phyloP scores from a whole-genome alignment of 1,140 invertebrate genomes.

The Mamestra configurata region DNA sequence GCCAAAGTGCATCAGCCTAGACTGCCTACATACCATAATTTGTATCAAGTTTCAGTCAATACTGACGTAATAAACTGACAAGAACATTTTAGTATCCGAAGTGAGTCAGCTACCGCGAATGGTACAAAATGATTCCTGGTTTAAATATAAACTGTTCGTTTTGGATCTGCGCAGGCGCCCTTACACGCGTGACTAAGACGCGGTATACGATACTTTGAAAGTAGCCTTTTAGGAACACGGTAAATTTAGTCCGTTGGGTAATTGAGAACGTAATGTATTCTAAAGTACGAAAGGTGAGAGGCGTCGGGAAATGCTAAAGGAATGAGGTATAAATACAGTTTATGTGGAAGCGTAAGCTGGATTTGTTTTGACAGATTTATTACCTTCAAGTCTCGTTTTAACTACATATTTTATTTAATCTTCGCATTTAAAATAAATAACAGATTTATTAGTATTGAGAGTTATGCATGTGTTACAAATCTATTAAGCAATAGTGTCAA shows the following conservation, averaged over 20 bases:
- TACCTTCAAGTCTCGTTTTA: neutral
- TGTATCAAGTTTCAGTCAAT: conserved; percentile 15
- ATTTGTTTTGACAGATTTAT: conserved; percentile 24
- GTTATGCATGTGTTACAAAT: neutral
- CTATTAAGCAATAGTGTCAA: neutral
- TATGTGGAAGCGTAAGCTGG: neutral
- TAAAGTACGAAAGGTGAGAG: conserved; percentile 40
- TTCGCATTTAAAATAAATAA: neutral
- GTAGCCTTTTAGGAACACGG: conserved; percentile 24
- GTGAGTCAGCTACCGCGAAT: conserved; percentile 18
- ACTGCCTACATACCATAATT: conserved; percentile 8
- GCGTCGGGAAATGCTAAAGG: conserved; percentile 4
- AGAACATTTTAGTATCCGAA: conserved; percentile 24
- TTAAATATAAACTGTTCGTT: conserved; percentile 42
- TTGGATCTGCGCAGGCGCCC: conserved; percentile 8
- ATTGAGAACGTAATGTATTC: conserved; percentile 46
- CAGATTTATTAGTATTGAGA: neutral
- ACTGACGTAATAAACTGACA: conserved; percentile 14
- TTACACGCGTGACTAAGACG: conserved; percentile 44
- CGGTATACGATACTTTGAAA: conserved; percentile 18
- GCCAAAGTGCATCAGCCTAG: conserved; percentile 25
- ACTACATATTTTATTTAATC: neutral
- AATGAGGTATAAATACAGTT: conserved; percentile 21
- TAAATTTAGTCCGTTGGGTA: conserved; percentile 32
- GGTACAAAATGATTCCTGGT: conserved; percentile 40